Conservation (phyloP, 30 jellyfish, hydroid and myxozoan species). For the Cassiopea xamachana region DNA sequence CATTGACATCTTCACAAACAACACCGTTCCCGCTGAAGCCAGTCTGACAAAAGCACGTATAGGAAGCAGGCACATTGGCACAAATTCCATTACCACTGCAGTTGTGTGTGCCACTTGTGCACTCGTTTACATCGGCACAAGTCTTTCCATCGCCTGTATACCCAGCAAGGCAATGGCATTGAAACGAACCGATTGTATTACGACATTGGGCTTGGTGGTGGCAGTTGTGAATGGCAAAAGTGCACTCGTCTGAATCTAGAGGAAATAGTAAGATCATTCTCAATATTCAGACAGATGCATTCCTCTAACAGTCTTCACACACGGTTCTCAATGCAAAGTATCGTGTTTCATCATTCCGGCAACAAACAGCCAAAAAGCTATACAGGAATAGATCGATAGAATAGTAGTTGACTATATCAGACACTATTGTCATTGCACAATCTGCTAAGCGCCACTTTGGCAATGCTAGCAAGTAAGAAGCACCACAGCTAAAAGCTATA, state of each 20-base stretch:
- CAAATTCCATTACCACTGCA: constrained; percentile 58
- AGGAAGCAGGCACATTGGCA: constrained; percentile 63
- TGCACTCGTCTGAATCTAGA: constrained; percentile 53
- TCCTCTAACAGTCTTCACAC: not conserved
- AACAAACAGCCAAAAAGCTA: too few species aligned
- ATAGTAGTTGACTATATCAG: too few species aligned
- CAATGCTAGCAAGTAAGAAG: too few species aligned
- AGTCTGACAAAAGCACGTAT: constrained; percentile 47
- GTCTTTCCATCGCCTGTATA: constrained; percentile 75
- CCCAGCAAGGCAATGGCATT: constrained; percentile 75
- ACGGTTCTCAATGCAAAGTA: not conserved
- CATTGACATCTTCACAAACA: constrained; percentile 37
- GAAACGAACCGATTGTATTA: constrained; percentile 53
- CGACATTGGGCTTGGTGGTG: constrained; percentile 28
- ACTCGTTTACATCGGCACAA: constrained; percentile 72
- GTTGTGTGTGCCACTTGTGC: constrained; percentile 23
- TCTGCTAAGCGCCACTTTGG: too few species aligned
- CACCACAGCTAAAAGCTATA: too few species aligned
- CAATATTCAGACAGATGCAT: not conserved
- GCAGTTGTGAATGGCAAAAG: constrained; percentile 39
- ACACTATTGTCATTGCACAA: too few species aligned
- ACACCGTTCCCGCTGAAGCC: constrained; percentile 72
- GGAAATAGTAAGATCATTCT: constrained; percentile 1
- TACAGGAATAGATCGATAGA: too few species aligned
- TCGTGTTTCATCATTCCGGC: too few species aligned